Percentiles rank a stretch among this genome's conserved stretches.
phyloP scores from a whole-genome alignment of 2,888 invertebrate species.

The Pristionchus arcanus region DNA sequence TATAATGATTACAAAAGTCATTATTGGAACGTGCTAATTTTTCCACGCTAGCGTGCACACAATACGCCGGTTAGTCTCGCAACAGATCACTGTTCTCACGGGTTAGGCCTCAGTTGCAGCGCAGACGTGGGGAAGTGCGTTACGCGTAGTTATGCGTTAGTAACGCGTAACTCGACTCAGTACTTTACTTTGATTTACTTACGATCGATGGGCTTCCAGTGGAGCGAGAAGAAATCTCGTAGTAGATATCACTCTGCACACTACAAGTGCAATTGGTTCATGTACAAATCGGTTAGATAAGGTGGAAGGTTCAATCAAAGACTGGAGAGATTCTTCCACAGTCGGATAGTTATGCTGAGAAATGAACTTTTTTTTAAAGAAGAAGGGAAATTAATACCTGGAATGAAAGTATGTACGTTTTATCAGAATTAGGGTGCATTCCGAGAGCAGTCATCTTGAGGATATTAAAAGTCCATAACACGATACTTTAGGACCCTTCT shows the following conservation, averaged over 20 bases:
- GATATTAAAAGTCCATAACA: background rate
- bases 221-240: slow-evolving; percentile 38
- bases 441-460: background rate
- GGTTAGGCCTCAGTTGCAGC: no score
- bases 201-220: background rate
- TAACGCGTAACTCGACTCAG: no score
- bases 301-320: background rate
- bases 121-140: no score
- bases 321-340: background rate
- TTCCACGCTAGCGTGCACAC: no score
- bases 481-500: background rate
- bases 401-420: background rate
- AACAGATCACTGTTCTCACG: no score
- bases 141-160: no score
- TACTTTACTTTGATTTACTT: no score
- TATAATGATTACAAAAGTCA: background rate
- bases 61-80: no score
- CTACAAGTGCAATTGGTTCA: background rate
- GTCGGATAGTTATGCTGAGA: slow-evolving; percentile 2
- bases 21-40: background rate
- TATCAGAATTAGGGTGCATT: background rate
- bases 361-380: background rate
- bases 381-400: background rate
- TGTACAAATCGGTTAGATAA: background rate
- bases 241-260: background rate